Conservation (phyloP, 64 coral and sea anemone species). For the Orbicella faveolata region DNA sequence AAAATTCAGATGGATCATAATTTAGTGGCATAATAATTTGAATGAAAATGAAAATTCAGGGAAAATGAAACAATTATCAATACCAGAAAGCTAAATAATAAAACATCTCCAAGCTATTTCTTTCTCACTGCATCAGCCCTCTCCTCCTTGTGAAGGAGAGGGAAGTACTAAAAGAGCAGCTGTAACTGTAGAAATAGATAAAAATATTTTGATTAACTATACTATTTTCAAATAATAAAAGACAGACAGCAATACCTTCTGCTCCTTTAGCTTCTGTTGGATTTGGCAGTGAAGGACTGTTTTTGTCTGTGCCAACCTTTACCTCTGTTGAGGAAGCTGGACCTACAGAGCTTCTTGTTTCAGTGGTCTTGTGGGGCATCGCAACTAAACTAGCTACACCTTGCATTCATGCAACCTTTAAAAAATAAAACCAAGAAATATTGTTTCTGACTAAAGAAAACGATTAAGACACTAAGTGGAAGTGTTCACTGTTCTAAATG, state of each 20-base stretch:
- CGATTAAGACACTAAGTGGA: neutral
- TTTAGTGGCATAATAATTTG: too few species aligned
- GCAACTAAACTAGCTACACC: constrained; percentile 19
- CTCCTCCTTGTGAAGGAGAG: too few species aligned
- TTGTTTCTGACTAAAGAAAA: neutral
- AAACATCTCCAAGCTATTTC: too few species aligned
- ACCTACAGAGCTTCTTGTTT: constrained; percentile 21
- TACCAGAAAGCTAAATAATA: too few species aligned
- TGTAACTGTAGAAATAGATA: too few species aligned
- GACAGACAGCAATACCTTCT: neutral
- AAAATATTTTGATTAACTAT: too few species aligned
- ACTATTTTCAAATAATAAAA: neutral
- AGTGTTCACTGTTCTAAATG: neutral
- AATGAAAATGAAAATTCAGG: too few species aligned
- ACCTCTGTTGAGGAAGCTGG: neutral
- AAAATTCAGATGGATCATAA: too few species aligned
- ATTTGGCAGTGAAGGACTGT: constrained; percentile 17
- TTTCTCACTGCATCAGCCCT: too few species aligned
- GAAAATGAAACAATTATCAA: too few species aligned
- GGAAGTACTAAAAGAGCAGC: too few species aligned
- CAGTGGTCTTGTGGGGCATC: constrained; percentile 33
- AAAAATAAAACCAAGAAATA: neutral
- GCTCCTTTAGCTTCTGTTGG: constrained; percentile 13
- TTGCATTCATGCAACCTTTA: constrained; percentile 34
- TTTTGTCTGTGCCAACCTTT: neutral